Evolutionary conservation across 2,888 invertebrate species (phyloP).

Genomic region (Isoperla grammatica): DNA sequence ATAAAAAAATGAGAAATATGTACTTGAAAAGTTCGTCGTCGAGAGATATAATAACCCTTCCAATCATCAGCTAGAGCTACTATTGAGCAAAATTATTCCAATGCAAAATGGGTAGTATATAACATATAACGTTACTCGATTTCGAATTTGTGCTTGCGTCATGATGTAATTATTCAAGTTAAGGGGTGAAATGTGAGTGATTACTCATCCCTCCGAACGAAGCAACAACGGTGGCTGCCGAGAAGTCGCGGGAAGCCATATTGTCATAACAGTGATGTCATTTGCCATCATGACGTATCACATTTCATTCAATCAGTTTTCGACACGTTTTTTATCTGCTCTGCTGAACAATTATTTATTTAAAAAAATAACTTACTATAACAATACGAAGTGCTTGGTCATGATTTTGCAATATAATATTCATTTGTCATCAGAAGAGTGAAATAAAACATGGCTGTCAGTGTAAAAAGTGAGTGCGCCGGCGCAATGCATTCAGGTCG

Average conservation of each 20-base stretch:
- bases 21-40: too few species aligned
- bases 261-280: slow-evolving; percentile 14
- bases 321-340: slow-evolving; percentile 19
- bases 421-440: slow-evolving; percentile 12
- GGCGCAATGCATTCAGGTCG: too few species aligned
- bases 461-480: too few species aligned
- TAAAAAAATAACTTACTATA: slow-evolving; percentile 7
- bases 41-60: too few species aligned
- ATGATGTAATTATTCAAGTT: slow-evolving; percentile 11
- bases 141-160: slow-evolving; percentile 15
- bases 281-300: slow-evolving; percentile 22
- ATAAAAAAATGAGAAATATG: too few species aligned
- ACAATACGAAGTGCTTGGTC: slow-evolving; percentile 15
- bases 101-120: slow-evolving; percentile 11
- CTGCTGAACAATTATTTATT: slow-evolving; percentile 18
- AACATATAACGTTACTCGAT: neutral
- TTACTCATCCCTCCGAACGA: neutral
- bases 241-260: slow-evolving; percentile 13
- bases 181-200: slow-evolving; percentile 18
- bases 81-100: too few species aligned
- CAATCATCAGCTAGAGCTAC: too few species aligned
- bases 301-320: slow-evolving; percentile 21
- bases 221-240: neutral
- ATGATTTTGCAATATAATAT: slow-evolving; percentile 21
- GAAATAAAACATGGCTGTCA: too few species aligned